Evolutionary conservation across 1,140 invertebrate species (phyloP).

Genomic region (Pseudomyrmex dendroicus): DNA sequence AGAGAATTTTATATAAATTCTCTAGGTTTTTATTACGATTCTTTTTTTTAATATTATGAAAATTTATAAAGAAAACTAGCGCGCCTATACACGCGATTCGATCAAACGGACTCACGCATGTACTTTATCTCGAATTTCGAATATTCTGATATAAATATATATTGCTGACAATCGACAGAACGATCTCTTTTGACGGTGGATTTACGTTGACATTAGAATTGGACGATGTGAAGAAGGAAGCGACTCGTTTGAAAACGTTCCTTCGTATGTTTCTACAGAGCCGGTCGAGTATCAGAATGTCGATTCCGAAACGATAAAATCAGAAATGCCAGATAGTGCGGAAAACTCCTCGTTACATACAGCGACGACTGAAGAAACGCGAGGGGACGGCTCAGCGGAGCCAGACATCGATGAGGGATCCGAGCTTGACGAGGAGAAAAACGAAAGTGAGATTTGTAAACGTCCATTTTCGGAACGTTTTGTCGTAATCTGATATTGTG

Average conservation of each 20-base stretch:
- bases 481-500: not conserved
- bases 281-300: slow-evolving; percentile 8
- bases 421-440: slow-evolving; percentile 45
- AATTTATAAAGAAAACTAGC: not conserved
- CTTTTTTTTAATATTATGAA: no score
- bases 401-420: not conserved
- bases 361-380: not conserved
- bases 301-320: slow-evolving; percentile 33
- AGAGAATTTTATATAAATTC: no score
- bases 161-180: not conserved
- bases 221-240: not conserved
- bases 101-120: no score
- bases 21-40: no score
- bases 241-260: slow-evolving; percentile 15
- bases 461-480: slow-evolving; percentile 4
- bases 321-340: slow-evolving; percentile 39
- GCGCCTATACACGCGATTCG: not conserved
- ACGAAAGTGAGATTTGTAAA: slow-evolving; percentile 60
- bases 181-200: not conserved
- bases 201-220: slow-evolving; percentile 3
- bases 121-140: not conserved
- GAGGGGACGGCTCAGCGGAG: not conserved
- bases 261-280: slow-evolving; percentile 5
- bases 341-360: slow-evolving; percentile 41
- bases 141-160: not conserved